A percentile compares a stretch with the other conserved stretches of the same genome.
phyloP scores from a whole-genome alignment of 2,888 invertebrate species.

The Argyra leucocephala region DNA sequence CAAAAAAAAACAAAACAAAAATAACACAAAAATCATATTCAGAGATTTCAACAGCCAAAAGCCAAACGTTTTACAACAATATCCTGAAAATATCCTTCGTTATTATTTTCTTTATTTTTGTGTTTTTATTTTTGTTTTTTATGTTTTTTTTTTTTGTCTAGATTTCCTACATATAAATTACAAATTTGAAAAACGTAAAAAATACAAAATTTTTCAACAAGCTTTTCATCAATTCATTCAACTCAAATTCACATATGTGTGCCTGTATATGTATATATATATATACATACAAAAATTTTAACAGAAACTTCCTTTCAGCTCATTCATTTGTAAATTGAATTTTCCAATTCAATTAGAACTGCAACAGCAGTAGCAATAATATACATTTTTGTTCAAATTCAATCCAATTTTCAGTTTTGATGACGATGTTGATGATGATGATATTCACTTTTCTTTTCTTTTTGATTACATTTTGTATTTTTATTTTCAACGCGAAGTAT shows the following conservation, averaged over 20 bases:
- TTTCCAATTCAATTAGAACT: conserved; percentile 1
- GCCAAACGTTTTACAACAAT: neutral
- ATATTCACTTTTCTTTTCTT: neutral
- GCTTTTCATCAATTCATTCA: too few species aligned
- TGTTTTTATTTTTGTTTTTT: too few species aligned
- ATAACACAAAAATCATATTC: neutral
- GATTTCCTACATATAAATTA: neutral
- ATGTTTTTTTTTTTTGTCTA: too few species aligned
- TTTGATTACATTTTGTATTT: neutral
- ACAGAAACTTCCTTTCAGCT: neutral
- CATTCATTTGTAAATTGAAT: conserved; percentile 4
- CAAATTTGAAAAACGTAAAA: neutral
- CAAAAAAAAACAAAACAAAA: neutral
- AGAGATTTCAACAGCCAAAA: neutral
- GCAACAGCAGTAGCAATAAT: neutral
- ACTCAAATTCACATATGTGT: too few species aligned
- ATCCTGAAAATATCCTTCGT: neutral
- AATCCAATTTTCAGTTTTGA: neutral
- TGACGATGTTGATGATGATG: neutral
- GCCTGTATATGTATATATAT: too few species aligned
- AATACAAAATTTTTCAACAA: neutral
- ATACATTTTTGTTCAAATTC: neutral
- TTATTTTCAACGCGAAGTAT: too few species aligned
- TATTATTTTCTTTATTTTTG: too few species aligned
- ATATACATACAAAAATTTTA: too few species aligned